phyloP scores from a whole-genome alignment of 2,113 vertebrate genomes.

The Lycocorax pyrrhopterus region DNA sequence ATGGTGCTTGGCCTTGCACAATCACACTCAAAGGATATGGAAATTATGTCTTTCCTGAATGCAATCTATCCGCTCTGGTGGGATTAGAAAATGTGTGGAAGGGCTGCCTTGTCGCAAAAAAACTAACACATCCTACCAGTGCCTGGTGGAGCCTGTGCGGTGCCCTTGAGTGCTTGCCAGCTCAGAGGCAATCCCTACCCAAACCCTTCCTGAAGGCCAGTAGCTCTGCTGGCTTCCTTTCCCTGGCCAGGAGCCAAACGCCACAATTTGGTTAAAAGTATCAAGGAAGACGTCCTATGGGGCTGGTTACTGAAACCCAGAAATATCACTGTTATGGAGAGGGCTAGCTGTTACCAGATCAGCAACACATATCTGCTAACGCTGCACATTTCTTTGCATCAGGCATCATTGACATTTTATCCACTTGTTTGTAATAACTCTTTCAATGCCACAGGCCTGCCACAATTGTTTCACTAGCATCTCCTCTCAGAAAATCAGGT shows the following conservation, averaged over 20 bases:
- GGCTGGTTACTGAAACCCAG: not conserved
- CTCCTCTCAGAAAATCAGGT: not conserved
- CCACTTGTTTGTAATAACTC: conserved; percentile 38
- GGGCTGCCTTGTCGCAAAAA: not conserved
- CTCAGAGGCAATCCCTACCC: not conserved
- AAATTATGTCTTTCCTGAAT: not conserved
- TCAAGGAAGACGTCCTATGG: not conserved
- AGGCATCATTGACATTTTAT: conserved; percentile 49
- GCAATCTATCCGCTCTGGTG: not conserved
- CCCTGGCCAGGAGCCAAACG: not conserved
- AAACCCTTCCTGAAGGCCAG: not conserved
- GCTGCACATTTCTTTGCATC: conserved; percentile 50
- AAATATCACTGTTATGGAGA: not conserved
- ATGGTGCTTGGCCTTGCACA: not conserved
- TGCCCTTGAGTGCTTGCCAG: not conserved
- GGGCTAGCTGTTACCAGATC: conserved; percentile 10
- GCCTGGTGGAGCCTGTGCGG: not conserved
- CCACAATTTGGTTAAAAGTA: not conserved
- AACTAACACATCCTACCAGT: not conserved
- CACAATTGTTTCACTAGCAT: not conserved
- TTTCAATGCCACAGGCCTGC: not conserved
- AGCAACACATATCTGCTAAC: conserved; percentile 32
- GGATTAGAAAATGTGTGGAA: not conserved
- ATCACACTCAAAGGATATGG: not conserved
- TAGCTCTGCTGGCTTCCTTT: not conserved